Percentiles rank a stretch among this genome's conserved stretches.
These are phyloP conservation scores for Diachrysia chrysitis DNA, from an alignment of 2,888 invertebrate genomes.

Conservation along the genomic window DNA sequence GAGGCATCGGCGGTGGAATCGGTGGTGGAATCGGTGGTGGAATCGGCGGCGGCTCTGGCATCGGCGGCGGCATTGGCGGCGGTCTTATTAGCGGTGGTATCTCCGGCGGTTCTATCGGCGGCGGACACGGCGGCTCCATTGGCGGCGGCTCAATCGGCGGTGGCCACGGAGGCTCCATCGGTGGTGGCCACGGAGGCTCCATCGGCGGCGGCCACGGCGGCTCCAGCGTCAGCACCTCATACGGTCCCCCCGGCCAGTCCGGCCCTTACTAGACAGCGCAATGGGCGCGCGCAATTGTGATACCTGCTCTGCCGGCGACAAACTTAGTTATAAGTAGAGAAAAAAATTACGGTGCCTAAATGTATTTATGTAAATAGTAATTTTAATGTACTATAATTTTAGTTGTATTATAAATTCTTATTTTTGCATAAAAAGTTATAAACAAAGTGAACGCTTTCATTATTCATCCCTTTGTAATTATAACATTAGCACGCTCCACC, in stretches of 20 bases:
- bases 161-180: conserved; percentile 42
- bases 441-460: conserved; percentile 47
- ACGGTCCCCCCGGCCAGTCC: conserved; percentile 91
- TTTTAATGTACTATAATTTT: conserved; percentile 87
- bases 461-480: conserved; percentile 16
- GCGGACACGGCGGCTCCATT: conserved; percentile 7
- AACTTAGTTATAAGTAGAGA: conserved; percentile 87
- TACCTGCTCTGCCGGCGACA: conserved; percentile 88
- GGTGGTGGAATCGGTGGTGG: conserved; percentile 63
- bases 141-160: conserved; percentile 1
- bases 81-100: conserved; percentile 62
- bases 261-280: conserved; percentile 90
- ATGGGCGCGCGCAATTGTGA: conserved; percentile 81
- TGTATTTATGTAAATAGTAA: conserved; percentile 90
- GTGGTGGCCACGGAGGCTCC: conserved; percentile 70
- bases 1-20: conserved; percentile 65
- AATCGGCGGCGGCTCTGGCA: conserved; percentile 59
- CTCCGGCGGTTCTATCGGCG: conserved; percentile 55
- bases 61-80: conserved; percentile 55
- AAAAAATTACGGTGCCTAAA: conserved; percentile 89
- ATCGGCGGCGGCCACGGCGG: conserved; percentile 69
- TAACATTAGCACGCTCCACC: conserved; percentile 11
- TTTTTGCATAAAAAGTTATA: conserved; percentile 85
- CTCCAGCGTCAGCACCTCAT: conserved; percentile 87
- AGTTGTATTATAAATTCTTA: conserved; percentile 87